Conservation (phyloP, 2,888 invertebrate species). For the Chalcis sispes region DNA sequence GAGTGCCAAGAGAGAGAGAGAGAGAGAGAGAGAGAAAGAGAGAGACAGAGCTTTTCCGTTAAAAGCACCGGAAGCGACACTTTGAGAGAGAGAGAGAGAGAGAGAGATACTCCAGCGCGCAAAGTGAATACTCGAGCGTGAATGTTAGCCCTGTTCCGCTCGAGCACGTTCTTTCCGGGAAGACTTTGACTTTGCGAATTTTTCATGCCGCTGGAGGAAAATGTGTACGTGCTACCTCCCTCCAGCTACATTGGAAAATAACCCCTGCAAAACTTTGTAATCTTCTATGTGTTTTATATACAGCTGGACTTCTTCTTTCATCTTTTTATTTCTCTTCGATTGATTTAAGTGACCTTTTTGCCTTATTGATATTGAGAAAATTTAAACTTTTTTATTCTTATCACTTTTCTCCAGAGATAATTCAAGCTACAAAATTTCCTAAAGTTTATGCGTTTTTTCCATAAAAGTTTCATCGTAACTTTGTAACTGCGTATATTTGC, state of each 20-base stretch:
- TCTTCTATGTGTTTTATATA: not conserved
- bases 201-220: conserved; percentile 35
- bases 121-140: conserved; percentile 48
- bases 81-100: not conserved
- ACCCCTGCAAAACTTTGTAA: conserved; percentile 4
- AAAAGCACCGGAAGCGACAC: conserved; percentile 30
- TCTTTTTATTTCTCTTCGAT: too few species aligned
- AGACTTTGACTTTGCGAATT: conserved; percentile 43
- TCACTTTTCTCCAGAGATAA: too few species aligned
- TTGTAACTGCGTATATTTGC: too few species aligned
- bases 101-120: not conserved
- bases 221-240: not conserved
- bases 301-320: not conserved
- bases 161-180: conserved; percentile 42
- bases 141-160: not conserved
- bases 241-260: conserved; percentile 18
- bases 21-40: too few species aligned
- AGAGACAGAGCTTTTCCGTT: conserved; percentile 1
- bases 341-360: too few species aligned
- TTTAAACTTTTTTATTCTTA: too few species aligned
- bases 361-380: too few species aligned
- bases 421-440: too few species aligned
- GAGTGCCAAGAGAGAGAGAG: too few species aligned
- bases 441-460: too few species aligned
- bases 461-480: too few species aligned